phyloP scores from a whole-genome alignment of 2,113 vertebrate genomes.

The Xiphias gladius region DNA sequence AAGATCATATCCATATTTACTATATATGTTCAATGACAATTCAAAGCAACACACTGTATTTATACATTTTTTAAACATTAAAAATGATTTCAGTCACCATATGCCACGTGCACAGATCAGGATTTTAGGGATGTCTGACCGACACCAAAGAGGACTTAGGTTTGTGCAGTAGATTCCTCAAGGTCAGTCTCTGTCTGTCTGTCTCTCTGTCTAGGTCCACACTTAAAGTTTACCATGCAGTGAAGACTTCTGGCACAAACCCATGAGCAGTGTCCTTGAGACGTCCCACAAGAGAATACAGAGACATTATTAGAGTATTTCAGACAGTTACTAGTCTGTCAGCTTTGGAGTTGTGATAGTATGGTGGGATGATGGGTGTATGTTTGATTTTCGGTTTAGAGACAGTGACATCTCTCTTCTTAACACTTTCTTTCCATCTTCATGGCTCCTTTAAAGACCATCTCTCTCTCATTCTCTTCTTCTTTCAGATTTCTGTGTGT shows the following conservation, averaged over 20 bases:
- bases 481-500: not conserved
- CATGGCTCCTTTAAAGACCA: conserved; percentile 9
- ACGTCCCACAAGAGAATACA: not conserved
- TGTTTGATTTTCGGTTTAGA: not conserved
- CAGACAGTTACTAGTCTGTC: not conserved
- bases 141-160: not conserved
- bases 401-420: not conserved
- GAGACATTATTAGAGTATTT: not conserved
- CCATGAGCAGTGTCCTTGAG: not conserved
- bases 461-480: not conserved
- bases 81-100: conserved; percentile 6
- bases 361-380: not conserved
- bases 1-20: not conserved
- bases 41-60: conserved; percentile 26
- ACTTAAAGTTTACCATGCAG: conserved; percentile 10
- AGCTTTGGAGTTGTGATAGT: not conserved
- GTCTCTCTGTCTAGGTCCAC: not conserved
- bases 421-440: too few relatives aligned
- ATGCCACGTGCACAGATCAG: not conserved
- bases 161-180: not conserved
- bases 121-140: not conserved
- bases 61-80: not conserved
- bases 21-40: not conserved
- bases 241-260: not conserved
- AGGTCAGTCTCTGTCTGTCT: not conserved